These are phyloP conservation scores for Austrolebias charrua DNA, from an alignment of 2,797 vertebrate species.

Conservation along the genomic window DNA sequence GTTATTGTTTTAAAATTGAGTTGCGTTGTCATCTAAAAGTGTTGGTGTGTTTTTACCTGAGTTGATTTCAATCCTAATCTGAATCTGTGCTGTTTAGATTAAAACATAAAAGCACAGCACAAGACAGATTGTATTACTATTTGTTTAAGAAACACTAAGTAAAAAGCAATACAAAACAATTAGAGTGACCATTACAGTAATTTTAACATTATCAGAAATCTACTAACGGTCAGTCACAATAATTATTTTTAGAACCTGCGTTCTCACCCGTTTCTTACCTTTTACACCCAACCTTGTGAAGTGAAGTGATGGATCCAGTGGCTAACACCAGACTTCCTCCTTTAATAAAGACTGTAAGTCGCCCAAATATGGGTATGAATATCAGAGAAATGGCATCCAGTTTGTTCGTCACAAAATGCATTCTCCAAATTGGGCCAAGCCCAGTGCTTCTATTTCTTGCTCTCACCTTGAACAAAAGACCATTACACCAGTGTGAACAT, in stretches of 20 bases:
- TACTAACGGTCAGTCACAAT: neutral
- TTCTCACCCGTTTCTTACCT: conserved; percentile 47
- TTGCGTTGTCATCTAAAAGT: neutral
- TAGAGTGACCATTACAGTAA: neutral
- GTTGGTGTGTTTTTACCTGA: conserved; percentile 42
- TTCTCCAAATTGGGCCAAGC: conserved; percentile 56
- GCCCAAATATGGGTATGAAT: conserved; percentile 71
- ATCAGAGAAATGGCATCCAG: conserved; percentile 61
- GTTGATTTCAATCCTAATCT: conserved; percentile 20
- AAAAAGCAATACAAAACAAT: neutral
- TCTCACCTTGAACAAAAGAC: conserved; percentile 55
- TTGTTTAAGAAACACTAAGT: conserved; percentile 1
- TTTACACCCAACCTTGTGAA: conserved; percentile 53
- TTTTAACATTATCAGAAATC: no score
- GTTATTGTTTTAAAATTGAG: neutral
- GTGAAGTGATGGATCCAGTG: conserved; percentile 57
- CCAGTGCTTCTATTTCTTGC: conserved; percentile 64
- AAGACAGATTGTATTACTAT: conserved; percentile 3
- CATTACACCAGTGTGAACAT: conserved; percentile 30
- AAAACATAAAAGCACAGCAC: conserved; percentile 15
- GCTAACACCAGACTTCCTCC: conserved; percentile 29
- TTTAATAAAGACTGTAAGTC: conserved; percentile 70
- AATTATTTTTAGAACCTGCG: neutral
- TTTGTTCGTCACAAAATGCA: conserved; percentile 56
- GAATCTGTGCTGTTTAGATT: conserved; percentile 25